Conservation (phyloP, 2,113 vertebrate genomes). For the Beaufortia kweichowensis region DNA sequence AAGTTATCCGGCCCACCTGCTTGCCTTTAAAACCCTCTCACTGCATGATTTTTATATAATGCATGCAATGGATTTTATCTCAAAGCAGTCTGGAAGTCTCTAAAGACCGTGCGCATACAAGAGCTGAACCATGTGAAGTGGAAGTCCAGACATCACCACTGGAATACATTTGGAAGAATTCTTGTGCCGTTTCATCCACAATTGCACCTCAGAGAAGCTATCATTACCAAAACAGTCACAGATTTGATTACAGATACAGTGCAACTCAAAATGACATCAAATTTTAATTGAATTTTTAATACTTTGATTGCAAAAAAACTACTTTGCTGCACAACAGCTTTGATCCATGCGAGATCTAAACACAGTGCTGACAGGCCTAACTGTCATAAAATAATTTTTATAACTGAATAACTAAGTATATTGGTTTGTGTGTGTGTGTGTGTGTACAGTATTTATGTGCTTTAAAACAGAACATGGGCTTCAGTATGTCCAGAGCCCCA, state of each 20-base stretch:
- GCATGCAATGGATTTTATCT: background rate
- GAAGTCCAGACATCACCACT: background rate
- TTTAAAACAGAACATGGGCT: conserved; percentile 57
- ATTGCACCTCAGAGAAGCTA: background rate
- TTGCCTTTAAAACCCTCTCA: background rate
- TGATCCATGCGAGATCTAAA: background rate
- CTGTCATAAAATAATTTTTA: background rate
- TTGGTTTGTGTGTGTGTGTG: background rate
- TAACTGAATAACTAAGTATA: background rate
- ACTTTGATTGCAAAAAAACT: background rate
- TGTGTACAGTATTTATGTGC: background rate
- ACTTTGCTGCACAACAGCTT: background rate
- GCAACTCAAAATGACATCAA: background rate
- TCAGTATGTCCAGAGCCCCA: conserved; percentile 59
- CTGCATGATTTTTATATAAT: background rate
- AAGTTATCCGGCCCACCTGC: background rate
- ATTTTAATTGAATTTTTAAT: background rate
- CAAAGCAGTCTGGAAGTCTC: background rate
- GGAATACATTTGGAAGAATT: background rate
- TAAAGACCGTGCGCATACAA: background rate
- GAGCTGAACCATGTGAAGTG: background rate
- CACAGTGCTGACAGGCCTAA: background rate
- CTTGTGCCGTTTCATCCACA: background rate
- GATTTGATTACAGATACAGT: background rate
- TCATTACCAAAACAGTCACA: background rate